Evolutionary conservation across 2,888 invertebrate species (phyloP), one percentile per base, ranked within the genome.

Genomic region (Lycia hirtaria): DNA sequence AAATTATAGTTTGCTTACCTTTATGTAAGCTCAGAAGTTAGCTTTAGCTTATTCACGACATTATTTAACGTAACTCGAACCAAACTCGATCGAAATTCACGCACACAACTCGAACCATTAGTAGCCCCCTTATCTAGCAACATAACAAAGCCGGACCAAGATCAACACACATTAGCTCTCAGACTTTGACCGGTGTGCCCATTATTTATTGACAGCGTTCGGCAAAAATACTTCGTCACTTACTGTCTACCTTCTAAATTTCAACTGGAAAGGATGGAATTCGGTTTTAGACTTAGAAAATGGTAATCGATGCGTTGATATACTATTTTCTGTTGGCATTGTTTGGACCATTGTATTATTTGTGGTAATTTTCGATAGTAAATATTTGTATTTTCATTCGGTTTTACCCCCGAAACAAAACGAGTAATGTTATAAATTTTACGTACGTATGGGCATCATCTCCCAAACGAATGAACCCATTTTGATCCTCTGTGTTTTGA

Each of bases 131-230:
- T 57, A 64, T 69, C 70, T 62, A 60, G 59, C 64, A 54, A 57
- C 74, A 75, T 75, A 76, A 82, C 81, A 79, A 78, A 74, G 75
- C 78, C 67, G 68, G 76, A 76, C 77, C 77, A 85, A 86, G 87
- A 86, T 83, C 80, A 85, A 87, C 86, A 87, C 82, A 88, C 81
- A 86, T 88, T 86, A 81, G 85, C 85, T 87, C 78, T 85, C 82
- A 83, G 83, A 80, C 84, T 80, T 78, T 80, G 82, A 82, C 78
- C 75, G 73, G 73, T 60, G 60, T 65, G 68, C 66, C 70, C 86
- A 86, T 88, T 89, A 88, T 76, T 81, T 88, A 89, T 89, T 85
- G 87, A 89, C 76, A 78, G 67, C 15, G 57, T 68, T 63, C 71
- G 81, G 79, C 87, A 88, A 87, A 89, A 88, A 88, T 88, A 89